phyloP scores from a whole-genome alignment of 2,888 invertebrate genomes.

The Eudasyphora cyanicolor region DNA sequence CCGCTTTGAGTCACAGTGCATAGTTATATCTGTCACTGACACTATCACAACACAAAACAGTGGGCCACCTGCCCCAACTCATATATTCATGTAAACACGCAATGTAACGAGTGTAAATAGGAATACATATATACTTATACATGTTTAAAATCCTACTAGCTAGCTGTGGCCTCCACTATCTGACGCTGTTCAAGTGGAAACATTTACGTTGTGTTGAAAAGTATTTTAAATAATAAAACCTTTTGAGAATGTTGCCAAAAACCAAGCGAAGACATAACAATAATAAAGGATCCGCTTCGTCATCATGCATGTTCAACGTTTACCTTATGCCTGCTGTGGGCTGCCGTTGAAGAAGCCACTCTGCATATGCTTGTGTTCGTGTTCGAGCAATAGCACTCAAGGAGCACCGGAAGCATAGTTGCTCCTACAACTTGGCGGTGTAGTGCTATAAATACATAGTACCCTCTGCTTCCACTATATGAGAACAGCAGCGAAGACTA shows the following conservation, averaged over 20 bases:
- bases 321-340: not conserved
- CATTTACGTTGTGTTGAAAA: constrained; percentile 4
- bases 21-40: not conserved
- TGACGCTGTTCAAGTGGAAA: not conserved
- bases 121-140: no score
- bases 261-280: not conserved
- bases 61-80: no score
- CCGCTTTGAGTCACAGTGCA: not conserved
- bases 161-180: not conserved
- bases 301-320: not conserved
- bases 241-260: not conserved
- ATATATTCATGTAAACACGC: no score
- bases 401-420: not conserved
- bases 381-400: no score
- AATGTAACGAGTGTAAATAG: no score
- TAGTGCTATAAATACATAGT: not conserved
- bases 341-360: no score
- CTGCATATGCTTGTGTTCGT: no score
- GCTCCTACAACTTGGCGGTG: not conserved
- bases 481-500: not conserved
- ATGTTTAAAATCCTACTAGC: no score
- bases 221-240: constrained; percentile 21
- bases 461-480: no score
- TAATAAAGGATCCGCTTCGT: not conserved
- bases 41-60: not conserved